Evolutionary conservation across 2,888 invertebrate species (phyloP).

Genomic region (Lycaena phlaeas): DNA sequence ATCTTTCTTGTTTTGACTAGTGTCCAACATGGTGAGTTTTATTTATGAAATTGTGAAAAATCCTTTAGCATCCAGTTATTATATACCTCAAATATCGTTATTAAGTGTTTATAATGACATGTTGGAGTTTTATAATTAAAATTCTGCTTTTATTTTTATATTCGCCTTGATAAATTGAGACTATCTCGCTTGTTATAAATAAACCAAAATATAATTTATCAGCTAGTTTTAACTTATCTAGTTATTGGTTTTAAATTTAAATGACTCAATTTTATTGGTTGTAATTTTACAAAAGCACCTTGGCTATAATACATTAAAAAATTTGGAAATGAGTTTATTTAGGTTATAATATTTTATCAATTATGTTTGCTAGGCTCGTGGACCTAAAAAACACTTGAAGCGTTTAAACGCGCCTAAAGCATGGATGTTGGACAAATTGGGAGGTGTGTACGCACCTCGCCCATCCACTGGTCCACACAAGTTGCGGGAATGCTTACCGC

Average conservation of each 20-base stretch:
- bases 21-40: constrained; percentile 64
- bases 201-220: no score
- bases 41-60: constrained; percentile 20
- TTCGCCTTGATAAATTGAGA: background rate
- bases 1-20: constrained; percentile 50
- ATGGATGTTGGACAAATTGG: constrained; percentile 99
- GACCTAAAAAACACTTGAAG: constrained; percentile 99
- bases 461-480: constrained; percentile 99
- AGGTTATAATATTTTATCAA: constrained; percentile 17
- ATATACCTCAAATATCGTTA: background rate
- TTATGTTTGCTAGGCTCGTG: constrained; percentile 85
- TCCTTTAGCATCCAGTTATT: constrained; percentile 37
- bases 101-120: background rate
- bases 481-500: constrained; percentile 95
- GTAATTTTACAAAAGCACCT: no score
- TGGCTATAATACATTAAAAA: no score
- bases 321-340: background rate
- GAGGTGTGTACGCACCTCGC: constrained; percentile 97
- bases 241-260: no score
- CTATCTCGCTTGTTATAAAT: background rate
- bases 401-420: constrained; percentile 98
- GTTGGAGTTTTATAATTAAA: background rate
- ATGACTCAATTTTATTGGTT: no score
- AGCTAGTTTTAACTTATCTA: no score
- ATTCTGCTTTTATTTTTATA: background rate